Conservation (phyloP, 2,888 invertebrate species). For the Molanna angustata region DNA sequence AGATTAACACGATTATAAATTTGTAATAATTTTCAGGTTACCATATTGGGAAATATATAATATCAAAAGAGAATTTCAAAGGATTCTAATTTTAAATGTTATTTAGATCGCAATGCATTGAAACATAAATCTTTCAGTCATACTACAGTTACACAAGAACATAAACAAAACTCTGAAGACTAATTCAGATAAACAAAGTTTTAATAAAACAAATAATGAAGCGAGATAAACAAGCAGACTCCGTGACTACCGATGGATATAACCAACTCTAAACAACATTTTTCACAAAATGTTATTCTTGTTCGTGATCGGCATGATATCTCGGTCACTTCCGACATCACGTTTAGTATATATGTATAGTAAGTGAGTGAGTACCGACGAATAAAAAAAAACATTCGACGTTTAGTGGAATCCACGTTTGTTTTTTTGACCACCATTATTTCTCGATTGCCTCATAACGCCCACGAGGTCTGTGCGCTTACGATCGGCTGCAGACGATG, state of each 20-base stretch:
- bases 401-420: constrained; percentile 16
- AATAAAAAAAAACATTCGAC: constrained; percentile 2
- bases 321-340: constrained; percentile 18
- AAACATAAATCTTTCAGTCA: too few relatives aligned
- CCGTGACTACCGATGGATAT: constrained; percentile 8
- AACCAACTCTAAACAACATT: constrained; percentile 1
- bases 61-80: too few relatives aligned
- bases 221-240: constrained; percentile 8
- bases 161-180: neutral
- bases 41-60: too few relatives aligned
- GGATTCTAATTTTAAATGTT: too few relatives aligned
- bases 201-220: neutral
- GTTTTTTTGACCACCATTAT: constrained; percentile 23
- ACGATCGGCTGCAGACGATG: neutral
- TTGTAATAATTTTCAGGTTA: too few relatives aligned
- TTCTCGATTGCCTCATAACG: constrained; percentile 11
- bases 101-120: too few relatives aligned
- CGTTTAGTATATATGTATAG: constrained; percentile 13
- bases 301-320: constrained; percentile 15
- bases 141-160: neutral
- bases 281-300: constrained; percentile 10
- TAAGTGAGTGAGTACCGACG: too few relatives aligned
- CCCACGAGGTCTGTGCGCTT: neutral
- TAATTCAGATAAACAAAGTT: neutral
- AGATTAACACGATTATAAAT: too few relatives aligned